phyloP scores from a whole-genome alignment of 2,888 invertebrate species.

The Polyommatus iphigenia region DNA sequence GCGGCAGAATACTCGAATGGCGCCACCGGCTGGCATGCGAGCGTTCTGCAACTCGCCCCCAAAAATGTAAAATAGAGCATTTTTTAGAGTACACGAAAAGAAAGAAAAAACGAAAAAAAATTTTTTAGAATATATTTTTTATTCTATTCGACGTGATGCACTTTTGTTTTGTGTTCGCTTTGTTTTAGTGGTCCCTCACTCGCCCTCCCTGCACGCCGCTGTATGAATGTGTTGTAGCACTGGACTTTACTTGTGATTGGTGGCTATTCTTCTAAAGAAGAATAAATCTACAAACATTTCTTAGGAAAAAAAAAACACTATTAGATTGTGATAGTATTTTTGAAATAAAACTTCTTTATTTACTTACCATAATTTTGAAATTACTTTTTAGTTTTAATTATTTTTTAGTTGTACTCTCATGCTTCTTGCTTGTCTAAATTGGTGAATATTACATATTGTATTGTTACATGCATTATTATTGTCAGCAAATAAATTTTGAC shows the following conservation, averaged over 20 bases:
- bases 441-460: too few species aligned
- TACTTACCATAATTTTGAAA: too few species aligned
- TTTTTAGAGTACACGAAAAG: constrained; percentile 65
- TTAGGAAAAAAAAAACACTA: background rate
- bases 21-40: constrained; percentile 55
- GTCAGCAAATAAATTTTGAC: too few species aligned
- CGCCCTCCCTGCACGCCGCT: constrained; percentile 59
- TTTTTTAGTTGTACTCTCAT: too few species aligned
- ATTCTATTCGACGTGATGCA: constrained; percentile 73
- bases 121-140: constrained; percentile 61
- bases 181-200: constrained; percentile 69
- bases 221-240: constrained; percentile 33
- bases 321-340: background rate
- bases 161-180: constrained; percentile 74
- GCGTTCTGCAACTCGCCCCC: constrained; percentile 63
- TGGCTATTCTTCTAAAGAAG: background rate
- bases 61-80: constrained; percentile 70
- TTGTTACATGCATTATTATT: too few species aligned
- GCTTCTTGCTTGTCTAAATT: too few species aligned
- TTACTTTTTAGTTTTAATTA: too few species aligned
- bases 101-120: constrained; percentile 58
- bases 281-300: background rate
- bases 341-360: too few species aligned
- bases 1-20: constrained; percentile 70
- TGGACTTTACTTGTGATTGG: background rate